Base-by-base conservation (phyloP, 2,888 invertebrate species). In the Calephelis perditalis region DNA sequence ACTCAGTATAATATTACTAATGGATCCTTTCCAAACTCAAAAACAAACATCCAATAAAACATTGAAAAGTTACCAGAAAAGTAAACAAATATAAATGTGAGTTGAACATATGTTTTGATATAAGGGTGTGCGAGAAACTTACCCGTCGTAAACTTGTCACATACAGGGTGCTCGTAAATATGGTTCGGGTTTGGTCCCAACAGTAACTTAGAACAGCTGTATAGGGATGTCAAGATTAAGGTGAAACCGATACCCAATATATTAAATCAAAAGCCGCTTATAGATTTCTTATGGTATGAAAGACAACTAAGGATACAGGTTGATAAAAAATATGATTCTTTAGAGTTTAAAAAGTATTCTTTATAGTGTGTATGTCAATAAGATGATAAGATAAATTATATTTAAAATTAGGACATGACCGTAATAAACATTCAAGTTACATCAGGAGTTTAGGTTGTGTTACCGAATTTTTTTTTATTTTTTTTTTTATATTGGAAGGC, bases 131-230 rank as follows among this genome's bases (percentile, higher is more conserved):
- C 52, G 52, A 54, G 52, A 36, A 54, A 54, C 52, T 54, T 36
- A 35, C 35, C 52, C 60, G 55, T 65, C 77, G 76, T 77, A 77
- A 77, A 76, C 66, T 77, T 77, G 77, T 77, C 77, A 76, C 65
- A 57, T 60, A 60, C 77, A 77, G 70, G 40, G 44, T 45, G 63
- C 67, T 70, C 71, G 76, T 77, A 77, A 76, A 77, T 77, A 77
- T 54, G n/a, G 35, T 35, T 54, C 36, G 52, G 52, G 52, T 36
- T 54, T 54, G 52, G 52, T 54, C 52, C 52, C 52, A 54, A 54
- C 52, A 35, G 52, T 52, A 52, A 52, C 52, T 52, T 52, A 52
- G 35, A 52, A 52, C 52, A 52, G 52, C 52, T 52, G 52, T 52
- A 52, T 52, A 52, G 52, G 52, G 52, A 52, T 52, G 52, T 52